Percentiles rank a stretch among this genome's conserved stretches.
phyloP scores from a whole-genome alignment of 2,797 vertebrate species.

The Lagorchestes hirsutus region DNA sequence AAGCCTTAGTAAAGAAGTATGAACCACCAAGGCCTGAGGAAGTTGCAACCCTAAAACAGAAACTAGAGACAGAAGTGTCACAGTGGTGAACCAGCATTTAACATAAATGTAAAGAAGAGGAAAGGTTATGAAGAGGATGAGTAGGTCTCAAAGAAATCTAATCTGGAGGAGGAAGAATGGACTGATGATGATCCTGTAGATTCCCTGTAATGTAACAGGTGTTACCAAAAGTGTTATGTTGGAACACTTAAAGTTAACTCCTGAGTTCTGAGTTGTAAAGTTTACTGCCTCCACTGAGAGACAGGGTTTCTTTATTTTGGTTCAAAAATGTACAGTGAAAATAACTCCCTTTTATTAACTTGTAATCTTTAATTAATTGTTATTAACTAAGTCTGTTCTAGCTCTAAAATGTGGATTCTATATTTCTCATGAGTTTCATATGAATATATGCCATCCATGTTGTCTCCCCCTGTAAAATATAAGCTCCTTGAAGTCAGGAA shows the following conservation, averaged over 20 bases:
- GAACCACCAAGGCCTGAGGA: constrained; percentile 92
- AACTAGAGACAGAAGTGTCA: constrained; percentile 94
- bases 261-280: constrained; percentile 37
- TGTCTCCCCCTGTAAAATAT: not conserved
- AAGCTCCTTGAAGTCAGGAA: not conserved
- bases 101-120: constrained; percentile 84
- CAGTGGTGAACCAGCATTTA: constrained; percentile 87
- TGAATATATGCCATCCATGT: not conserved
- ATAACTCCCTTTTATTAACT: constrained; percentile 44
- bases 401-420: not conserved
- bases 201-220: constrained; percentile 65
- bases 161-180: constrained; percentile 92
- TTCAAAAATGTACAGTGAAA: constrained; percentile 51
- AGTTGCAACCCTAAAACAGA: constrained; percentile 91
- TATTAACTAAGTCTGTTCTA: not conserved
- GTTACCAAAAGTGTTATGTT: not conserved
- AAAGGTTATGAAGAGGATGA: constrained; percentile 95
- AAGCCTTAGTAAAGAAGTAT: constrained; percentile 93
- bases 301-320: constrained; percentile 36
- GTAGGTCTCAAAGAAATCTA: constrained; percentile 89
- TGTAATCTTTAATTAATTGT: too few relatives aligned
- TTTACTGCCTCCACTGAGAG: constrained; percentile 25
- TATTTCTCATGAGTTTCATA: not conserved
- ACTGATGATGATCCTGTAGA: constrained; percentile 91
- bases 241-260: constrained; percentile 17